These are phyloP conservation scores for Eilema depressum DNA, from an alignment of 2,888 invertebrate species.

Conservation along the genomic window DNA sequence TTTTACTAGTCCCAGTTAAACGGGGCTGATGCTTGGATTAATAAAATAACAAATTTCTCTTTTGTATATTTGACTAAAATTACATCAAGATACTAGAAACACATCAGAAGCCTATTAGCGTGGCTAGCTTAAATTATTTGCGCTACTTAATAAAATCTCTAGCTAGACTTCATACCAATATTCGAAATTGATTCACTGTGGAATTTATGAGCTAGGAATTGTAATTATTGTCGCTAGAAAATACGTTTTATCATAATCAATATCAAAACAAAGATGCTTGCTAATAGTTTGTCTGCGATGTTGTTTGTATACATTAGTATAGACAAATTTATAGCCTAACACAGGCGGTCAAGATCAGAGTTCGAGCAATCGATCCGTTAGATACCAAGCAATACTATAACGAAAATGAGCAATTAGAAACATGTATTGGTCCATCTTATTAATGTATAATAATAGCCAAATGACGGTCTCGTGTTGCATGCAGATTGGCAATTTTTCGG, in stretches of 20 bases:
- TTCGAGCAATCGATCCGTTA: not conserved
- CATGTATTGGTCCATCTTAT: constrained; percentile 1
- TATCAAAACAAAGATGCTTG: not conserved
- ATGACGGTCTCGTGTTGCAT: constrained; percentile 24
- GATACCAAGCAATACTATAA: not conserved
- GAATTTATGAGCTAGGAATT: not conserved
- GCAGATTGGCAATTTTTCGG: constrained; percentile 60
- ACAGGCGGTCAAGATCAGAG: not conserved
- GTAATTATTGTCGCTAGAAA: not conserved
- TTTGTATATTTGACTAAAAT: constrained; percentile 16
- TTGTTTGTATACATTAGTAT: too few relatives aligned
- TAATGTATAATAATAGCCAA: not conserved
- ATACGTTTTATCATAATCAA: not conserved
- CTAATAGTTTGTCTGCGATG: not conserved
- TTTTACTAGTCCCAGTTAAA: constrained; percentile 3
- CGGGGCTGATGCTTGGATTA: constrained; percentile 6
- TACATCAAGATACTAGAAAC: not conserved
- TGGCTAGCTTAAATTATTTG: not conserved
- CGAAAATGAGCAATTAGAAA: not conserved
- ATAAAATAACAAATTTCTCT: constrained; percentile 16
- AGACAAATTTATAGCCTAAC: not conserved
- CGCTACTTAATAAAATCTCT: not conserved
- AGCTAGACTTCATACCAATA: not conserved
- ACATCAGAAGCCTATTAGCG: not conserved
- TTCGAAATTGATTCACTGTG: not conserved